A percentile compares a stretch with the other conserved stretches of the same genome.
Conservation (phyloP, 1,140 invertebrate species). For the Gryon sp. region DNA sequence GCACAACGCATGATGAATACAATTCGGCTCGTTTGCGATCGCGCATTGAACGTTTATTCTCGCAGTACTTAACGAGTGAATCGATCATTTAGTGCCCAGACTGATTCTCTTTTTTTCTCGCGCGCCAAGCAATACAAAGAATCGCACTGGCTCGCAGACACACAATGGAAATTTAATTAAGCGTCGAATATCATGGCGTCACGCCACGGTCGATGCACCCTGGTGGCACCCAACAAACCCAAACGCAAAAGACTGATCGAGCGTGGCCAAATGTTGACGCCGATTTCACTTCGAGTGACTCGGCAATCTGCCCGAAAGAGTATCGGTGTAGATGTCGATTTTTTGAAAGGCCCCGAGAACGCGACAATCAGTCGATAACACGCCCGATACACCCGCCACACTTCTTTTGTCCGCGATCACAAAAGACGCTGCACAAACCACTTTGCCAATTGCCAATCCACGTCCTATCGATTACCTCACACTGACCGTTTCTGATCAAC, state of each 20-base stretch:
- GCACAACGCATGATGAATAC: constrained; percentile 42
- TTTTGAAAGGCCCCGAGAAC: constrained; percentile 20
- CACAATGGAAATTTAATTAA: constrained; percentile 66
- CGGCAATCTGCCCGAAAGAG: constrained; percentile 34
- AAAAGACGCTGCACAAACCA: constrained; percentile 20
- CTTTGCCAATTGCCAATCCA: constrained; percentile 31
- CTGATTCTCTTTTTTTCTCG: constrained; percentile 47
- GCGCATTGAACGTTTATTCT: constrained; percentile 51
- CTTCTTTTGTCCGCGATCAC: constrained; percentile 33
- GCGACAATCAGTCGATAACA: constrained; percentile 42
- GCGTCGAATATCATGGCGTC: constrained; percentile 61
- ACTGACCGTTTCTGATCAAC: background rate
- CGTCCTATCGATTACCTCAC: constrained; percentile 17
- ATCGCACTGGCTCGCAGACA: constrained; percentile 40
- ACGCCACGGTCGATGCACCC: constrained; percentile 62
- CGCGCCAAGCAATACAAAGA: constrained; percentile 45
- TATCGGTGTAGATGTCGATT: too few relatives aligned
- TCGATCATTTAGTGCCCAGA: constrained; percentile 58
- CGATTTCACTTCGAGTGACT: constrained; percentile 53
- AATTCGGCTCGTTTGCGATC: constrained; percentile 57
- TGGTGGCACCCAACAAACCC: constrained; percentile 45
- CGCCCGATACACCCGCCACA: constrained; percentile 3
- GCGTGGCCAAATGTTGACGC: constrained; percentile 55
- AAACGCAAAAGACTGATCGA: constrained; percentile 58
- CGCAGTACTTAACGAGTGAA: constrained; percentile 59